Evolutionary conservation across 2,797 vertebrate genomes (phyloP), one percentile per base, ranked within the genome.

Genomic region (Onychomys leucogaster): DNA sequence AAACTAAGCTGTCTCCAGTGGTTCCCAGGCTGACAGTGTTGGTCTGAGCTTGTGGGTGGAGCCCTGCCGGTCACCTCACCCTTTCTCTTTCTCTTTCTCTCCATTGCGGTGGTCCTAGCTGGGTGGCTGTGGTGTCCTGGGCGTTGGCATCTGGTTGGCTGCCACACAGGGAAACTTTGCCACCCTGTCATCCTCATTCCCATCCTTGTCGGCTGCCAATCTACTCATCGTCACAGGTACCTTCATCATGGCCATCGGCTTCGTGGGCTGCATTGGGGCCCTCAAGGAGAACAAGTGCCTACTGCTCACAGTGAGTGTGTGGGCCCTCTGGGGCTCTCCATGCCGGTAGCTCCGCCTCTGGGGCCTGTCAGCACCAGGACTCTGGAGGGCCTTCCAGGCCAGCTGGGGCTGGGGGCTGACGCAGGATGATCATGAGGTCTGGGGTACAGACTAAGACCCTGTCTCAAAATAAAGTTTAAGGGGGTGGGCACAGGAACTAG

Each of bases 91-190:
- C 96, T 87, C 9, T 86, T 17, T 69, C 29, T 93, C 82, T 93
- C 83, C 4, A 1, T 17, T 59, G 73, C 98, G 0, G 94, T 6
- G 95, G 95, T 97, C 43, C 83, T 98, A 99, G 99, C 97, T 99
- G 98, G 99, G 99, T 90, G 99, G 99, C 98, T 99, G 99, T 98
- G 99, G 99, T 89, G 99, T 99, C 94, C 99, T 99, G 37, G 99
- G 99, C 9, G 99, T 99, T 1, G 99, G 99, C 91, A 99, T 99
- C 97, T 99, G 99, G 99, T 98, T 99, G 98, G 99, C 99, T 0
- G 99, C 99, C 98, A 99, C 99, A 65, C 99, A 99, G 98, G 99
- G 99, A 37, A 99, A 99, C 99, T 99, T 99, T 69, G 99, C 99
- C 97, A 99, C 99, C 2, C 99, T 99, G 57, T 99, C 99, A 14